Base-by-base conservation (phyloP, 2,888 invertebrate species). In the Latheticus oryzae region DNA sequence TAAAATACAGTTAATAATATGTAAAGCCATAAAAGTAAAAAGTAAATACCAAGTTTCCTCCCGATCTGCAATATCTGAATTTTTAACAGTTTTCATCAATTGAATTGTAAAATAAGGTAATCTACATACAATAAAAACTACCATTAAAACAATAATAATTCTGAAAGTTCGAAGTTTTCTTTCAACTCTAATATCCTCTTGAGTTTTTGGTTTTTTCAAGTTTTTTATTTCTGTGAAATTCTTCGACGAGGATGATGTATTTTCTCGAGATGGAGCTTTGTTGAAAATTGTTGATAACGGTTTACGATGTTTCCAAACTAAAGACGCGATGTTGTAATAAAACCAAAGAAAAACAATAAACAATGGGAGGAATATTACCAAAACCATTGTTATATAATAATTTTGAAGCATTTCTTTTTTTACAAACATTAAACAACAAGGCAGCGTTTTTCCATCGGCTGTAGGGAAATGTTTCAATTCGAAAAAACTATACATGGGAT, bases 141-240 rank as follows among this genome's bases (percentile, higher is more conserved):
- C 64, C 74, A 85, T 85, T 52, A 85, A 72, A 3, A 81, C 71
- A 11, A 86, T 67, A 28, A 86, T 83, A 4, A 85, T 79, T 58
- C 79, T 80, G 52, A 85, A 83, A 56, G 85, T 85, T 42, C 84
- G 79, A 1, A 83, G 76, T 68, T 85, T 85, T 1, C 83, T 54
- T 43, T 73, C 68, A 8, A 72, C 66, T 32, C 68, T 67, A 1
- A 71, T 50, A n/a, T 37, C 51, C 42, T 69, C 75, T 47, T 67
- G 70, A 11, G 58, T 66, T 30, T 68, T 68, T n/a, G 42, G 52
- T 23, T 60, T 56, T 1, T 30, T 15, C 4, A 2, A 5, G 2
- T 61, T 58, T 2, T 53, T 50, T 9, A 64, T 62, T 1, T 68
- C 63, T 3, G 60, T 50, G n/a, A 17, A 11, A 24, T 8, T 11